These are phyloP conservation scores for Neogobius melanostomus DNA, from an alignment of 2,113 vertebrate species.

Conservation along the genomic window DNA sequence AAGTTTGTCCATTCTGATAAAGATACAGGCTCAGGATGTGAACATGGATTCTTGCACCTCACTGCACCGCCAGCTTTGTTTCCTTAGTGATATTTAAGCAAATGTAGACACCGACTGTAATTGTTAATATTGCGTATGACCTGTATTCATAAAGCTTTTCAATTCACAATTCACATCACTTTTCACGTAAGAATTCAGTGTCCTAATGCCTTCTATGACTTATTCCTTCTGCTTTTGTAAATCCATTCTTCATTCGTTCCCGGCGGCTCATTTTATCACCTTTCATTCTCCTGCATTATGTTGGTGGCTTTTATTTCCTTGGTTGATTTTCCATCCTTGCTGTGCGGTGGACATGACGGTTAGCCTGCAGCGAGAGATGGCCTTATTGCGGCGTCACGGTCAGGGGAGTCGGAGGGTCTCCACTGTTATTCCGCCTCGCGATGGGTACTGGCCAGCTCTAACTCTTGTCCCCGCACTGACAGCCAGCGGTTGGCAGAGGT, in stretches of 20 bases:
- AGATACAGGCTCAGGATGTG: no score
- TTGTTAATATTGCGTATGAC: no score
- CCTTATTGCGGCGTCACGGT: constrained; percentile 17
- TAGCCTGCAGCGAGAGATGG: constrained; percentile 31
- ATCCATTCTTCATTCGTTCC: background rate
- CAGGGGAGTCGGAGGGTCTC: constrained; percentile 37
- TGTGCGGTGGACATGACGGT: constrained; percentile 24
- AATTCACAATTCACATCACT: background rate
- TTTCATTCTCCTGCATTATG: background rate
- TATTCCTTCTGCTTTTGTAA: background rate
- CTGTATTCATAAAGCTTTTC: background rate
- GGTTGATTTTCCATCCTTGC: constrained; percentile 17
- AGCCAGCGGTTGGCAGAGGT: constrained; percentile 28
- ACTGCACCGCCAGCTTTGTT: no score
- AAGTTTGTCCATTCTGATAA: no score
- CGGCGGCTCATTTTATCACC: background rate
- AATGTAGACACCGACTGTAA: no score
- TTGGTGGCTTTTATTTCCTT: background rate
- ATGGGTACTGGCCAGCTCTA: constrained; percentile 26
- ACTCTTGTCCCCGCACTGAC: constrained; percentile 29
- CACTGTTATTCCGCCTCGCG: constrained; percentile 32
- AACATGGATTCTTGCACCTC: no score
- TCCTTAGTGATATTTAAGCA: no score
- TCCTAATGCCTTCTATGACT: background rate
- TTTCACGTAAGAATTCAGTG: background rate